Base-by-base conservation (phyloP, 2,797 vertebrate species). In the Paedocypris micromegethes region DNA sequence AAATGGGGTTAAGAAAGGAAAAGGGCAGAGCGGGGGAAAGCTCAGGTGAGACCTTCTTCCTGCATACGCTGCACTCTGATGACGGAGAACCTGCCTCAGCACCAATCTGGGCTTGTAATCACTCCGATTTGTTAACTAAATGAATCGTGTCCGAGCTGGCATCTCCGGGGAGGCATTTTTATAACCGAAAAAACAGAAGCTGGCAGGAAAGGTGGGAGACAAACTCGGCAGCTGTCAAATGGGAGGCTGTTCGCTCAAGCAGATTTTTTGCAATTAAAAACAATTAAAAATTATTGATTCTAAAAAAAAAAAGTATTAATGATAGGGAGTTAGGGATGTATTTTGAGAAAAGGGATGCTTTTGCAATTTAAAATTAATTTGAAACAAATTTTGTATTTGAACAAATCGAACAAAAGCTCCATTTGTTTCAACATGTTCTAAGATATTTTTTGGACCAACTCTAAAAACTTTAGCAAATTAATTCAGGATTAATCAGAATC, bases 91-190 rank as follows among this genome's bases (percentile, higher is more conserved):
- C 64, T 74, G 74, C 80, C 83, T 86, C 78, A 78, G 77, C 76
- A 53, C 79, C 82, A 81, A 83, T 83, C 82, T 83, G 74, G 73
- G 80, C 65, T 73, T 48, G 76, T 82, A 84, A 86, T 86, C 79
- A 77, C 71, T 64, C 75, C 80, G 81, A 84, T 87, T 86, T 86
- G 85, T 86, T 85, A 78, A 83, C 80, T 78, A 84, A 86, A 85
- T 83, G 79, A 84, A 77, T 83, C 60, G 55, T 60, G 77, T 85
- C 82, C 79, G 57, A 6, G 60, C 59, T 57, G 44, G 47, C 66
- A 67, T 78, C 75, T 72, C 70, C 3, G 54, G 72, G 79, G 83
- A 62, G 68, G 72, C 3, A 76, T 79, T 74, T 81, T 76, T 77
- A 73, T 79, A 80, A 72, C 47, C 73, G 71, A 75, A 68, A 66